phyloP scores from a whole-genome alignment of 2,888 invertebrate species.

The Acronicta alni region DNA sequence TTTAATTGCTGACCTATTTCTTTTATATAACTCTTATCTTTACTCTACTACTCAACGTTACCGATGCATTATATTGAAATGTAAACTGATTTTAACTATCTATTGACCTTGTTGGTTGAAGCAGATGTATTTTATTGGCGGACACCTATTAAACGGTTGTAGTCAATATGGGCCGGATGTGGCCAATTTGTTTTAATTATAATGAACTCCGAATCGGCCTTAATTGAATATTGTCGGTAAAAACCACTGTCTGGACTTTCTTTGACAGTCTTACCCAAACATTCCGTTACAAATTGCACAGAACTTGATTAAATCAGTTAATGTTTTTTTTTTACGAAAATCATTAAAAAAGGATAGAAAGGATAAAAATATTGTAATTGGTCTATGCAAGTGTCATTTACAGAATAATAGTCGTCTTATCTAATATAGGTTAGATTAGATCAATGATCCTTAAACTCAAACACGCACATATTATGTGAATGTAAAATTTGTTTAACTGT shows the following conservation, averaged over 20 bases:
- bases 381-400: no score
- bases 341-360: no score
- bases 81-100: conserved; percentile 72
- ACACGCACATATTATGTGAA: no score
- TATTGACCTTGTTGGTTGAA: conserved; percentile 73
- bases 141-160: conserved; percentile 81
- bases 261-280: conserved; percentile 1
- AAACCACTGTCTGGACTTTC: conserved; percentile 43
- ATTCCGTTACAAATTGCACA: no score
- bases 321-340: no score
- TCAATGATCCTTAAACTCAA: no score
- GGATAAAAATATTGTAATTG: no score
- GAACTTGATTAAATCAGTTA: no score
- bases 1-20: conserved; percentile 34
- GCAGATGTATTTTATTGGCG: conserved; percentile 84
- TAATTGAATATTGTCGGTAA: conserved; percentile 54
- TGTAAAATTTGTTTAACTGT: no score
- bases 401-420: no score
- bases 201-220: conserved; percentile 66
- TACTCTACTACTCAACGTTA: conserved; percentile 14
- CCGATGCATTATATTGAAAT: conserved; percentile 54
- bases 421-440: no score
- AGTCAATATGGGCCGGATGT: conserved; percentile 84
- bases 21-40: conserved; percentile 28
- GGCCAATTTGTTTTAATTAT: conserved; percentile 85